These are phyloP conservation scores for Agrilus biguttatus DNA, from an alignment of 2,888 invertebrate genomes.

Conservation along the genomic window DNA sequence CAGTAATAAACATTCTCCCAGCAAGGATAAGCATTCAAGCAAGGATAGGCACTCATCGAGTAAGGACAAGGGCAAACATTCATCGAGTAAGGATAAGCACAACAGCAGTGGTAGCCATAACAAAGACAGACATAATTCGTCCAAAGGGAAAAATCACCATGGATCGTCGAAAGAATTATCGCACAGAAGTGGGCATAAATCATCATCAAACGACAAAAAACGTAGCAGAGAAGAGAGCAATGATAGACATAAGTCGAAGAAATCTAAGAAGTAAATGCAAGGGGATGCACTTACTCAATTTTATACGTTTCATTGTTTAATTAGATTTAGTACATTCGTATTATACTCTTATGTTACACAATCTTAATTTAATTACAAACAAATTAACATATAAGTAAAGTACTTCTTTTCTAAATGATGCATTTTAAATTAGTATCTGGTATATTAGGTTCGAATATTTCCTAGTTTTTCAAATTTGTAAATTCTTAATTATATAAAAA, in stretches of 20 bases:
- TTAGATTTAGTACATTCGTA: no score
- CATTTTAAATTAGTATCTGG: no score
- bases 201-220: slow-evolving; percentile 42
- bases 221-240: slow-evolving; percentile 63
- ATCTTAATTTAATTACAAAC: not conserved
- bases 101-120: slow-evolving; percentile 14
- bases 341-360: not conserved
- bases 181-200: slow-evolving; percentile 20
- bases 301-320: slow-evolving; percentile 28
- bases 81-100: slow-evolving; percentile 20
- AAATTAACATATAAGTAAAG: slow-evolving; percentile 2
- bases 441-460: no score
- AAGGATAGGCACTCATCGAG: slow-evolving; percentile 9
- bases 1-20: slow-evolving; percentile 8
- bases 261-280: slow-evolving; percentile 39
- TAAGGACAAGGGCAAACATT: slow-evolving; percentile 10
- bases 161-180: slow-evolving; percentile 11
- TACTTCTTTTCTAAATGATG: slow-evolving; percentile 23
- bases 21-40: slow-evolving; percentile 12
- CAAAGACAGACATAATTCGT: slow-evolving; percentile 13
- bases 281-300: no score
- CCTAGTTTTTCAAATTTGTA: no score
- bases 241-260: slow-evolving; percentile 52
- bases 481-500: no score
- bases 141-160: slow-evolving; percentile 9